Conservation (phyloP, 2,888 invertebrate species). For the Adelphocoris suturalis region DNA sequence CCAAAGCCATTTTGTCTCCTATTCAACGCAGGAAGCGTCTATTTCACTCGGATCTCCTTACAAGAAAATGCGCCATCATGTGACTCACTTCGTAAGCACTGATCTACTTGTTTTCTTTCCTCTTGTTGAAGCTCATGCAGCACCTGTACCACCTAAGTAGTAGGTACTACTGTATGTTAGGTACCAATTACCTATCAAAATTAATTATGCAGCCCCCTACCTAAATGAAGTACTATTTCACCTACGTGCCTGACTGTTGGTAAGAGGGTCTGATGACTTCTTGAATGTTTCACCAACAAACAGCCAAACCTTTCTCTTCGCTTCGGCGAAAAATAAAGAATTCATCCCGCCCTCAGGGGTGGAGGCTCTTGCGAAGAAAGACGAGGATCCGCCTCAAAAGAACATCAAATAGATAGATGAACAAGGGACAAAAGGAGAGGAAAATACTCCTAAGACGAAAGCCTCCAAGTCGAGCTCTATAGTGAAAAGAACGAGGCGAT, state of each 20-base stretch:
- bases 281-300: slow-evolving; percentile 16
- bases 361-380: background rate
- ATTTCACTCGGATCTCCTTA: no score
- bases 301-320: background rate
- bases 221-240: no score
- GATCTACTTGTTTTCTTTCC: no score
- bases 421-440: background rate
- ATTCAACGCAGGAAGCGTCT: no score
- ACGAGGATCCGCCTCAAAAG: background rate
- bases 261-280: background rate
- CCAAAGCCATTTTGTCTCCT: no score
- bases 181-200: no score
- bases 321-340: slow-evolving; percentile 8
- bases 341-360: background rate
- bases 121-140: no score
- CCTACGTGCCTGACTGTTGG: background rate
- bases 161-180: no score
- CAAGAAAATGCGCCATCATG: no score
- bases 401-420: slow-evolving; percentile 16
- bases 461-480: background rate
- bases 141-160: no score
- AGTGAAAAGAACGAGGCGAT: background rate
- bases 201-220: no score
- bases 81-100: no score
- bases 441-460: background rate